These are phyloP conservation scores for Yponomeuta evonymella DNA, from an alignment of 2,888 invertebrate species.

Conservation along the genomic window DNA sequence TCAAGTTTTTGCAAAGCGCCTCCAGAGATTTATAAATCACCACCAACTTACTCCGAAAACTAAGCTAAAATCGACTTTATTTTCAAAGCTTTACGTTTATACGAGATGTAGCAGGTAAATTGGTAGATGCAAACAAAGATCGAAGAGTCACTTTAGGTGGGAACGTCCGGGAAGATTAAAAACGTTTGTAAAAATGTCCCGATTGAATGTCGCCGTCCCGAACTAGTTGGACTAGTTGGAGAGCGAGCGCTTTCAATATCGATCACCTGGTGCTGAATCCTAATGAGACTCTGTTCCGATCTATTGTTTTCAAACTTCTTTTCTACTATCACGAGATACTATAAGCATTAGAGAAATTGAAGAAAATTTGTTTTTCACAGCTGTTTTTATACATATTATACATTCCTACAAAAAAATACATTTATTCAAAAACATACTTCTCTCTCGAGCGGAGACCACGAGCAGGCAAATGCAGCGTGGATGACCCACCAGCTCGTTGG, in stretches of 20 bases:
- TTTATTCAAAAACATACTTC: no score
- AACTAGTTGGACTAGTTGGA: slow-evolving; percentile 1
- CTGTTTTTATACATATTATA: no score
- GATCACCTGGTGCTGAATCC: neutral
- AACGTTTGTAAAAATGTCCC: slow-evolving; percentile 14
- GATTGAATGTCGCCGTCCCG: slow-evolving; percentile 3
- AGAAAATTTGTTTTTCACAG: no score
- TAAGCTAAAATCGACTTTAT: neutral
- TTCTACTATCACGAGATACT: neutral
- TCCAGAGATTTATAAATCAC: slow-evolving; percentile 6
- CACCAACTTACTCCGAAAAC: neutral
- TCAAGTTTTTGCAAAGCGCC: slow-evolving; percentile 4
- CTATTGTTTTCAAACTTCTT: neutral
- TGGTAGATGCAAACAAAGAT: neutral
- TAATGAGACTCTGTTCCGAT: neutral
- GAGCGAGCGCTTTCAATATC: neutral
- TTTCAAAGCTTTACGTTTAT: neutral
- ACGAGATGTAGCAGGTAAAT: neutral
- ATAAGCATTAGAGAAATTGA: neutral
- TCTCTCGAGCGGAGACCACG: no score
- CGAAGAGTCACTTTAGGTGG: slow-evolving; percentile 10
- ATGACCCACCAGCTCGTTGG: no score
- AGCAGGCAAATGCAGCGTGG: no score
- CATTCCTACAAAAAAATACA: no score
- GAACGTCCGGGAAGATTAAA: slow-evolving; percentile 11